Percentiles rank a stretch among this genome's conserved stretches.
These are phyloP conservation scores for Dendrocincla fuliginosa DNA, from an alignment of 2,797 vertebrate species.

Conservation along the genomic window DNA sequence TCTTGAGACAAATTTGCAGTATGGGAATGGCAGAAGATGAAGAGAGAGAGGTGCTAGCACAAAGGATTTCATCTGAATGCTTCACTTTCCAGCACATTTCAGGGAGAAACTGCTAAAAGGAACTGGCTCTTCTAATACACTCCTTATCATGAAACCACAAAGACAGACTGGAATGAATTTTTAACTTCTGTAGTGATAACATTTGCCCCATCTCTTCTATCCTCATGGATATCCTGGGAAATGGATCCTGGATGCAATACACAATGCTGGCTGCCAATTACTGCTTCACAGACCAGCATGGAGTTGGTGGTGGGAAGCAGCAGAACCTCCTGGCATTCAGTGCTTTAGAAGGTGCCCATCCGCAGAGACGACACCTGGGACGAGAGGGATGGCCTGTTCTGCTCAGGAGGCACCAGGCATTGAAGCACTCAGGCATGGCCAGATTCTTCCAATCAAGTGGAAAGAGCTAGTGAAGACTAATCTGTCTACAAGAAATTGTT, in stretches of 20 bases:
- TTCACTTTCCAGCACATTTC: slow-evolving; percentile 76
- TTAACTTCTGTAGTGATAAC: slow-evolving; percentile 57
- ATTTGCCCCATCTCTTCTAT: slow-evolving; percentile 62
- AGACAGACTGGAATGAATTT: slow-evolving; percentile 62
- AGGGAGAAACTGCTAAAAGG: slow-evolving; percentile 71
- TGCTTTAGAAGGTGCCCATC: slow-evolving; percentile 71
- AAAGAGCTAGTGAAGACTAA: not conserved
- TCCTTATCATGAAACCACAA: slow-evolving; percentile 71
- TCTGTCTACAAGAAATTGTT: not conserved
- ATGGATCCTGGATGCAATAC: slow-evolving; percentile 69
- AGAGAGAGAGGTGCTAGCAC: slow-evolving; percentile 63
- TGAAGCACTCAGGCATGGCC: not conserved
- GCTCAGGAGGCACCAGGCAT: not conserved
- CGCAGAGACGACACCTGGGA: not conserved
- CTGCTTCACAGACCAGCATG: not conserved
- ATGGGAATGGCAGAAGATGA: slow-evolving; percentile 66
- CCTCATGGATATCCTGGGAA: slow-evolving; percentile 69
- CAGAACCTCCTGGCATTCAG: slow-evolving; percentile 64
- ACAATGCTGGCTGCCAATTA: slow-evolving; percentile 48
- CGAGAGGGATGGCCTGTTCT: not conserved
- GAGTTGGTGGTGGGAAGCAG: slow-evolving; percentile 2
- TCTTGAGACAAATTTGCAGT: slow-evolving; percentile 64
- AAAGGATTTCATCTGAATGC: slow-evolving; percentile 66
- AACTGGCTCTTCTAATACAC: slow-evolving; percentile 72
- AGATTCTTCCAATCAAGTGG: not conserved